These are phyloP conservation scores for Tyto alba DNA, from an alignment of 2,113 vertebrate genomes.

Conservation along the genomic window DNA sequence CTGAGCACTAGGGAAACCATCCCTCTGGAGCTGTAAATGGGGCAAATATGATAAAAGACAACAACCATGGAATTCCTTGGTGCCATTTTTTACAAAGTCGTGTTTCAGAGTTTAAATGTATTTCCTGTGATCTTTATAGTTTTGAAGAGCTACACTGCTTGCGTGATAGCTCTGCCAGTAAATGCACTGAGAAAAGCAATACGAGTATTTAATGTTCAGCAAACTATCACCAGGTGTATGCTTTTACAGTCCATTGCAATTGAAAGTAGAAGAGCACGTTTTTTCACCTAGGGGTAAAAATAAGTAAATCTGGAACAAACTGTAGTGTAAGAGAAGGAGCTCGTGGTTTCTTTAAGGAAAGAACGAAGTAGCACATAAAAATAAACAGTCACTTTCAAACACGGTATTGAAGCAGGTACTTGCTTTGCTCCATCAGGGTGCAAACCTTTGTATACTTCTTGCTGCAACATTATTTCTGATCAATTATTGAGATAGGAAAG, in stretches of 20 bases:
- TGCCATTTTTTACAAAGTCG: background rate
- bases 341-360: background rate
- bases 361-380: background rate
- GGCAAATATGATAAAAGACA: background rate
- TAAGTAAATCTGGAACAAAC: background rate
- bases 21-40: background rate
- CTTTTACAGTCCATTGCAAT: background rate
- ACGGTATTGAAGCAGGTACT: background rate
- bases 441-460: background rate
- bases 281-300: background rate
- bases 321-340: background rate
- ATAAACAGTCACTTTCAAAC: background rate
- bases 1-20: background rate
- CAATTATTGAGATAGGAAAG: constrained; percentile 39
- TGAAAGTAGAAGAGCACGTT: background rate
- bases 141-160: background rate
- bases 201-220: background rate
- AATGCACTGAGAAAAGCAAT: background rate
- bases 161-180: background rate
- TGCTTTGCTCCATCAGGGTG: background rate
- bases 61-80: background rate
- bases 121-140: background rate
- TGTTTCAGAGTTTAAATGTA: background rate
- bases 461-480: constrained; percentile 23
- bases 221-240: background rate